Base-by-base conservation (phyloP, 2,888 invertebrate species). In the Papilio elwesi region DNA sequence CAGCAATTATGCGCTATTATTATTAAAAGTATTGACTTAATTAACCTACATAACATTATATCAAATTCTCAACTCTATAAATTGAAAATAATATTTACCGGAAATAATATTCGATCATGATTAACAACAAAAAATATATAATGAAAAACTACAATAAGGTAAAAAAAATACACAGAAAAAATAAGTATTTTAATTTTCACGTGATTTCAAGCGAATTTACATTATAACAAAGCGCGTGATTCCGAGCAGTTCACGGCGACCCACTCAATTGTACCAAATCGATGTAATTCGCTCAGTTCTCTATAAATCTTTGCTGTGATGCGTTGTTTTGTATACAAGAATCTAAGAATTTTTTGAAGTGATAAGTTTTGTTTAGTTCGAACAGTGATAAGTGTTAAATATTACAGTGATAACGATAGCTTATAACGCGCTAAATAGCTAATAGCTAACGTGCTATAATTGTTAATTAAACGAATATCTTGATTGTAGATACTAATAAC, bases 151-250 rank as follows among this genome's bases (percentile, higher is more conserved):
- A 49, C 16, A 10, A 11, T 16, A 49, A 48, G 9, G 8, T 49
- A 43, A 52, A 57, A 64, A 66, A 73, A 62, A 64, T 47, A 66
- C 67, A 48, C 52, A 13, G 65, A 43, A n/a, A 72, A 67, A 36
- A 16, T 26, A 4, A 26, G 36, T 57, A 57, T 57, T 57, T 57
- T 57, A 57, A 57, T 57, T 72, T 72, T 74, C 72, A 67, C 52
- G 72, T 72, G 70, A 70, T 52, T 53, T 47, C 10, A 13, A n/a
- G 38, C 12, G 51, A 51, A 59, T 38, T 11, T 26, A 57, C 13
- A 62, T 59, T 53, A 63, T 43, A n/a, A n/a, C 62, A 11, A 26
- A n/a, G 52, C 63, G 43, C 51, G 70, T 70, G 51, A 53, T 63
- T 68, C 8, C 38, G 53, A 53, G 38, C 55, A 43, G 59, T 68